Evolutionary conservation across 2,888 invertebrate species (phyloP).

Genomic region (Stenoptilia bipunctidactyla): DNA sequence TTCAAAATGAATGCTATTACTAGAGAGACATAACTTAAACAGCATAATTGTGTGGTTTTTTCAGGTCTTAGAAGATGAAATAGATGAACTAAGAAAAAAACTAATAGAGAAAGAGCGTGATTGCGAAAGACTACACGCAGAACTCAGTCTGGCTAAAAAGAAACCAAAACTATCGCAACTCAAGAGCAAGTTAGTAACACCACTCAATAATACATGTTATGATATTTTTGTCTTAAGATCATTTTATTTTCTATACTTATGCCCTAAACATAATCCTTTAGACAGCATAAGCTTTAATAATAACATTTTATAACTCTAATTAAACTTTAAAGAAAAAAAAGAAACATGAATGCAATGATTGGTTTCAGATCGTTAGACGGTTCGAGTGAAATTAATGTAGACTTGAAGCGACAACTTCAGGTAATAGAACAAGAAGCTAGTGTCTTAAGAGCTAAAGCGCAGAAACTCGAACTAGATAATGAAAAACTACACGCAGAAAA

Average conservation of each 20-base stretch:
- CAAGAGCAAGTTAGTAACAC: constrained; percentile 75
- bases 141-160: constrained; percentile 74
- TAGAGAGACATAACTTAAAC: no score
- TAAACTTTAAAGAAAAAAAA: no score
- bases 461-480: constrained; percentile 79
- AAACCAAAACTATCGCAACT: constrained; percentile 73
- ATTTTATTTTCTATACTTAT: no score
- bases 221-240: no score
- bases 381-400: constrained; percentile 74
- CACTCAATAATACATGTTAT: background rate
- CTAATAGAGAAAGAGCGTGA: constrained; percentile 87
- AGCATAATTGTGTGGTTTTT: constrained; percentile 12
- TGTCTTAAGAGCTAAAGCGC: constrained; percentile 76
- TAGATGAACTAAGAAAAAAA: constrained; percentile 79
- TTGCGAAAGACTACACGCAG: constrained; percentile 81
- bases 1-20: no score
- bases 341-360: no score
- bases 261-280: no score
- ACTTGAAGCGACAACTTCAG: constrained; percentile 80
- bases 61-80: constrained; percentile 79
- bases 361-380: constrained; percentile 70
- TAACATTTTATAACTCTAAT: no score
- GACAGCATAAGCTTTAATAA: no score
- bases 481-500: constrained; percentile 82
- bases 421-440: constrained; percentile 83